phyloP scores from a whole-genome alignment of 2,113 vertebrate genomes.

The Mustela nigripes region DNA sequence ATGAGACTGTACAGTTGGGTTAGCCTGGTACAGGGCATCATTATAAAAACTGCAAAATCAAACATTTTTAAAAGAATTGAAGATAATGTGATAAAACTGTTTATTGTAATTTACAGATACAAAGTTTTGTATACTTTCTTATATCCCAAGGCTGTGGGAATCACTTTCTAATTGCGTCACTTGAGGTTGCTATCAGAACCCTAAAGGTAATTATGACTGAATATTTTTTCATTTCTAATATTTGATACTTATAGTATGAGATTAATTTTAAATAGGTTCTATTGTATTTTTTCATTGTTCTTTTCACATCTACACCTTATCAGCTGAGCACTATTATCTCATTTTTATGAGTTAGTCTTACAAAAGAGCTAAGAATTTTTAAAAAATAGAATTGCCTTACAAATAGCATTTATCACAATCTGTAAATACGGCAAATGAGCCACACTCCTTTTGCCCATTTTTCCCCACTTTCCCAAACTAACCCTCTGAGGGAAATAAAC shows the following conservation, averaged over 20 bases:
- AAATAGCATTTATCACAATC: constrained; percentile 1
- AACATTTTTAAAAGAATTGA: constrained; percentile 13
- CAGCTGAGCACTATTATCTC: not conserved
- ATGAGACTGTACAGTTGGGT: constrained; percentile 69
- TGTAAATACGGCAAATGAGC: not conserved
- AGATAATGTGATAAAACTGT: not conserved
- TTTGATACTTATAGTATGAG: constrained; percentile 1
- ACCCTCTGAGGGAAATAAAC: not conserved
- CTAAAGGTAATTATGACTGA: not conserved
- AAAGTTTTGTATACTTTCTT: not conserved
- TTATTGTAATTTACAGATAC: not conserved
- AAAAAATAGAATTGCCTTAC: not conserved
- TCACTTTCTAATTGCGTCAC: not conserved
- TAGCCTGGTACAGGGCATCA: constrained; percentile 52
- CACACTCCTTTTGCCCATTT: not conserved
- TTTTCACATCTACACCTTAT: not conserved
- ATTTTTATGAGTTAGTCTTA: constrained; percentile 46
- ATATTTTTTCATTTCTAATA: constrained; percentile 40
- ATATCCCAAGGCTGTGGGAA: not conserved
- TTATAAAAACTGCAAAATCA: not conserved
- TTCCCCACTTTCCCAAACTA: not conserved
- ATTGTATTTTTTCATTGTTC: constrained; percentile 27
- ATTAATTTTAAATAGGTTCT: constrained; percentile 13
- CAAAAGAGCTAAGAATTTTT: constrained; percentile 42
- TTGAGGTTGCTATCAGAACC: not conserved